Percentiles rank a stretch among this genome's conserved stretches.
Conservation (phyloP, 2,113 vertebrate species). For the Peromyscus polionotus region DNA sequence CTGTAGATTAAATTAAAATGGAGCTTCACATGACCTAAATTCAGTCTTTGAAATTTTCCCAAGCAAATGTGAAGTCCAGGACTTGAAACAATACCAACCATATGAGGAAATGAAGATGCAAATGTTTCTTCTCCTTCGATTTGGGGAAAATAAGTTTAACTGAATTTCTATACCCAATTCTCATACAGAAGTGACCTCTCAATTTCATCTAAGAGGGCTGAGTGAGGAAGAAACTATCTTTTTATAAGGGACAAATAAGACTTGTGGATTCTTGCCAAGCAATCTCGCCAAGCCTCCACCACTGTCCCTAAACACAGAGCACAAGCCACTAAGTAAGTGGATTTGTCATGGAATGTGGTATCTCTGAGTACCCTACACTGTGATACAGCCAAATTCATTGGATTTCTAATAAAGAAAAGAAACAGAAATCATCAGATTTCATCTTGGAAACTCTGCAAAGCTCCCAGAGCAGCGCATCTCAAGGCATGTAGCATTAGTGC, state of each 20-base stretch:
- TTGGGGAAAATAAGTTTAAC: neutral
- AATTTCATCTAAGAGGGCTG: neutral
- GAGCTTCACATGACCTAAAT: neutral
- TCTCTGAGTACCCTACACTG: neutral
- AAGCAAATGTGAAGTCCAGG: neutral
- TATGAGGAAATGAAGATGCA: no score
- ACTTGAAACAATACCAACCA: neutral
- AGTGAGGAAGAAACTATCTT: neutral
- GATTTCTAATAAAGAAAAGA: conserved; percentile 1
- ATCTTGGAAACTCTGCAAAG: neutral
- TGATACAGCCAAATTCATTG: neutral
- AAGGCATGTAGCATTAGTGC: neutral
- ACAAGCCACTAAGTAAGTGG: neutral
- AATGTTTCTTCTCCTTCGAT: conserved; percentile 20
- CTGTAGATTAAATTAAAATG: neutral
- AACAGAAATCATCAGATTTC: conserved; percentile 7
- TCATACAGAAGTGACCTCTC: neutral
- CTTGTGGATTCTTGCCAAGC: neutral
- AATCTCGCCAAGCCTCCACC: neutral
- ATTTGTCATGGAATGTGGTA: neutral
- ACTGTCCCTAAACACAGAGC: neutral
- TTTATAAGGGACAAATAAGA: neutral
- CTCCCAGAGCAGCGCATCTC: neutral
- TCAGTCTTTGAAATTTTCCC: neutral
- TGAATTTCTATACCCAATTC: neutral